Evolutionary conservation across 2,888 invertebrate species (phyloP), one percentile per base, ranked within the genome.

Genomic region (Sarcophaga carnaria): DNA sequence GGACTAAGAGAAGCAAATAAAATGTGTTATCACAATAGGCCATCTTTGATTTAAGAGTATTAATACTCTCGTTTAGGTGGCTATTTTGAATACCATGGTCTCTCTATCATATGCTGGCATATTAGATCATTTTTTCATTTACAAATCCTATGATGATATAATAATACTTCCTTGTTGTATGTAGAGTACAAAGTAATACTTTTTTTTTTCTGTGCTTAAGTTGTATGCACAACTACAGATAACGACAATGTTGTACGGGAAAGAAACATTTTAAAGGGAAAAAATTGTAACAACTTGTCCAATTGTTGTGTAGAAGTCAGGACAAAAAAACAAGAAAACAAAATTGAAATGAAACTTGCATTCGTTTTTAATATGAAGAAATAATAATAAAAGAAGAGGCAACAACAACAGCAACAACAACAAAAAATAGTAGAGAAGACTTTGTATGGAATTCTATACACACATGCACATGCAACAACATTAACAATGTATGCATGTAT

Each of bases 271-370:
- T 81, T 86, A 83, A 77, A 86, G 77, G 74, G 80, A 77, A 83
- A 86, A 76, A 83, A 77, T 71, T 81, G 83, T 78, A 82, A 87
- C 84, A 87, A 84, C 81, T 87, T 87, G 79, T 87, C 84, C 75
- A 82, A 75, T 83, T 82, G 70, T 76, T 72, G 37, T 62, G 54
- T 47, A 25, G 25, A 80, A 49, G 66, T 37, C 66, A 62, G 37
- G 14, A 59, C 17, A 45, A 47, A 59, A 72, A 45, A 74, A 69
- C 6, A 80, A 17, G 37, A 14, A 4, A 37, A 37, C 62, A 49
- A 71, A 83, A 83, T 20, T 67, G 20, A 69, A 82, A 69, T 54
- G 79, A 74, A 83, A 63, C 63, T 64, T 59, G 64, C 70, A 77
- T 60, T 60, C 59, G 75, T 80, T 76, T 37, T 76, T 75, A n/a